phyloP scores from a whole-genome alignment of 2,113 vertebrate genomes.

The Thymallus thymallus region DNA sequence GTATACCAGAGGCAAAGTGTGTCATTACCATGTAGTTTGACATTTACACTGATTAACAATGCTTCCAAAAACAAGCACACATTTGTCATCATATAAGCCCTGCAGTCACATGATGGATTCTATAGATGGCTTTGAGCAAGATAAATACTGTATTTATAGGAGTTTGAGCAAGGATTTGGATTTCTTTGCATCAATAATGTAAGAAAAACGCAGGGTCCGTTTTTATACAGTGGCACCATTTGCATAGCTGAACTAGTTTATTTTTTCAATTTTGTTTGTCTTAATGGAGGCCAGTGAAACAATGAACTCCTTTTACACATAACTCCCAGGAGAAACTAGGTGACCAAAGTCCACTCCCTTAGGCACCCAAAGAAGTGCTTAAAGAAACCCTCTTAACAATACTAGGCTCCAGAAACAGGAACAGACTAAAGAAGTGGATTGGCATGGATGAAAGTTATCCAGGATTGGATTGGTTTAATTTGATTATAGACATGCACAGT shows the following conservation, averaged over 20 bases:
- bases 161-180: not conserved
- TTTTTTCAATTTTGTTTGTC: constrained; percentile 16
- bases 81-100: not conserved
- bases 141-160: not conserved
- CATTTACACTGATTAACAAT: not conserved
- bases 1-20: no score
- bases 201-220: not conserved
- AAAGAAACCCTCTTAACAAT: not conserved
- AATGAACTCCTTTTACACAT: constrained; percentile 47
- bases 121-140: not conserved
- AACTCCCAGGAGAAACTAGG: constrained; percentile 28
- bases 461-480: not conserved
- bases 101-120: not conserved
- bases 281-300: constrained; percentile 36
- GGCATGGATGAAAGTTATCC: not conserved
- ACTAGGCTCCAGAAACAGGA: not conserved
- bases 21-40: constrained; percentile 1
- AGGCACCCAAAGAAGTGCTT: not conserved
- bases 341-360: constrained; percentile 52
- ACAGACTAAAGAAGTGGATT: not conserved
- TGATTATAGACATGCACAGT: not conserved
- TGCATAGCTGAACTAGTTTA: constrained; percentile 17
- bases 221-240: not conserved
- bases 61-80: not conserved
- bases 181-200: not conserved